Percentiles rank a stretch among this genome's conserved stretches.
Evolutionary conservation across 2,888 invertebrate species (phyloP).

Genomic region (Metalampra italica): DNA sequence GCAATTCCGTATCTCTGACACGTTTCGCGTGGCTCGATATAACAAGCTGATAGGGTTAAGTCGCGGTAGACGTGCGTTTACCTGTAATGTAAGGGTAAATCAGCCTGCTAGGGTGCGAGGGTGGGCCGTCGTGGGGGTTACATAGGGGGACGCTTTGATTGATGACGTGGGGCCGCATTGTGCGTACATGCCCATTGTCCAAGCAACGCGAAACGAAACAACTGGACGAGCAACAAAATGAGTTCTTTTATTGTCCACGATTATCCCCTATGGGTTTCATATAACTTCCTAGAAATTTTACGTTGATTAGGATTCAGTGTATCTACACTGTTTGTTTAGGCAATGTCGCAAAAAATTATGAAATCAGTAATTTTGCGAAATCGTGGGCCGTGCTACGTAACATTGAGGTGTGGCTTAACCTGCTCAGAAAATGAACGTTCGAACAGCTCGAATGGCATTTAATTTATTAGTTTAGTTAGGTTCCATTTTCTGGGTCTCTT

Average conservation of each 20-base stretch:
- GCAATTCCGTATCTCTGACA: conserved; percentile 2
- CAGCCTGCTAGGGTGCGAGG: conserved; percentile 27
- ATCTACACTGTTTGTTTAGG: background rate
- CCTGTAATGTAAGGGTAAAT: conserved; percentile 31
- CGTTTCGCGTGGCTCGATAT: conserved; percentile 12
- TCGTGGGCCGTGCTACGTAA: too few species aligned
- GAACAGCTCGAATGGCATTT: too few species aligned
- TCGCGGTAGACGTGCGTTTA: conserved; percentile 26
- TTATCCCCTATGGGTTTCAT: conserved; percentile 38
- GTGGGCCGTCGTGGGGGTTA: conserved; percentile 15
- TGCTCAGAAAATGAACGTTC: too few species aligned
- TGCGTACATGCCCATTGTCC: conserved; percentile 64
- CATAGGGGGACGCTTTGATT: conserved; percentile 52
- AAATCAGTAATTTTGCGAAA: too few species aligned
- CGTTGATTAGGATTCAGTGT: conserved; percentile 24
- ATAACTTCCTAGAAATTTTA: conserved; percentile 29
- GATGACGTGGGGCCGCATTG: conserved; percentile 61
- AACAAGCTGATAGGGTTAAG: conserved; percentile 24
- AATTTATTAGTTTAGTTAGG: too few species aligned
- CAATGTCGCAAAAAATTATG: too few species aligned
- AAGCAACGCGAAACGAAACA: conserved; percentile 61
- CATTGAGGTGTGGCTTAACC: too few species aligned
- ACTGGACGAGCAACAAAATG: conserved; percentile 49
- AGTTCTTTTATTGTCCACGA: conserved; percentile 51
- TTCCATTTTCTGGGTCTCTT: too few species aligned